These are phyloP conservation scores for Plecotus auritus DNA, from an alignment of 2,113 vertebrate genomes.

Conservation along the genomic window DNA sequence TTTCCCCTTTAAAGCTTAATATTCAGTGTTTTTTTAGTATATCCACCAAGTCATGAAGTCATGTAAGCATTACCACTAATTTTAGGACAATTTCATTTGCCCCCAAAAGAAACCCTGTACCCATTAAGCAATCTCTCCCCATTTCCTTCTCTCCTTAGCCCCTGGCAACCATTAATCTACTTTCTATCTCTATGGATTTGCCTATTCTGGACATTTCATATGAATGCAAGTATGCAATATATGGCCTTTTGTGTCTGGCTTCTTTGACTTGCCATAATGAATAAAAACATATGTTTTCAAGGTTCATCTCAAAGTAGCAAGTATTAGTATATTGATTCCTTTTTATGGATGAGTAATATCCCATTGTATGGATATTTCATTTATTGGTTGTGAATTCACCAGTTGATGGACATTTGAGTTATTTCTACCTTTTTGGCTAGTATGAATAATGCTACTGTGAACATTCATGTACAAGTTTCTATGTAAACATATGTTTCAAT, in stretches of 20 bases:
- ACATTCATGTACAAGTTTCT: neutral
- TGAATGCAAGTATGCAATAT: neutral
- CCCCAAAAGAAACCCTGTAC: neutral
- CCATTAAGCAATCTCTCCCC: neutral
- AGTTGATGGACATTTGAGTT: neutral
- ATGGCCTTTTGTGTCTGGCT: neutral
- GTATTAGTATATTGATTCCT: neutral
- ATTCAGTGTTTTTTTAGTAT: neutral
- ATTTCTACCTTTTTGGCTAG: neutral
- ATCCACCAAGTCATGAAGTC: neutral
- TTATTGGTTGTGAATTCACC: neutral
- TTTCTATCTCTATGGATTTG: neutral
- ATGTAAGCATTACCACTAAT: neutral
- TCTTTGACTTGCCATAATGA: neutral
- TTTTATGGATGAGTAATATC: neutral
- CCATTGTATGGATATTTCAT: neutral
- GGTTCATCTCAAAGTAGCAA: neutral
- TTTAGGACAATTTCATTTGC: neutral
- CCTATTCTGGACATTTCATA: neutral
- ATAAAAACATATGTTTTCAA: neutral
- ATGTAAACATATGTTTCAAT: neutral
- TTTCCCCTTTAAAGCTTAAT: neutral
- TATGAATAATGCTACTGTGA: conserved; percentile 20
- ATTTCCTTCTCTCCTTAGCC: neutral
- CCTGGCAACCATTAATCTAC: neutral